phyloP scores from a whole-genome alignment of 2,797 vertebrate genomes.

The Myotis myotis region DNA sequence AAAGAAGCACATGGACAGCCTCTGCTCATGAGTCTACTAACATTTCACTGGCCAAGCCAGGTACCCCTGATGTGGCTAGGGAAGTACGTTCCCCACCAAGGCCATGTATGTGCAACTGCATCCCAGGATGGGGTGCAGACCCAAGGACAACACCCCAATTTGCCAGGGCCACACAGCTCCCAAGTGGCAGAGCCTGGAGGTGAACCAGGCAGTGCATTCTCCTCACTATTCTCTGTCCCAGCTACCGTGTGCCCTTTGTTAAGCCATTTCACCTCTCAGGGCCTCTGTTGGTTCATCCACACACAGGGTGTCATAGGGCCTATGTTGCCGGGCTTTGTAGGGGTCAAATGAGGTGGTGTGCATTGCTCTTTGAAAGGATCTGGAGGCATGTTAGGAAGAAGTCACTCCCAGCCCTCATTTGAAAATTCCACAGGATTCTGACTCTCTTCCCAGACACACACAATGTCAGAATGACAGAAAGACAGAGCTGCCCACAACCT shows the following conservation, averaged over 20 bases:
- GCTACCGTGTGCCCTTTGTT: neutral
- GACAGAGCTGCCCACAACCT: neutral
- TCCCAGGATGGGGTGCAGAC: neutral
- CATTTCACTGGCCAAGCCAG: neutral
- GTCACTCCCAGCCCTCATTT: neutral
- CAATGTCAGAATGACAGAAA: neutral
- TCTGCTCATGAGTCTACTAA: neutral
- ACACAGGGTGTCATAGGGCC: neutral
- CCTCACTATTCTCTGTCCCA: neutral
- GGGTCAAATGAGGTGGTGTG: neutral
- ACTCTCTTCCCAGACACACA: neutral
- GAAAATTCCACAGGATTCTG: neutral
- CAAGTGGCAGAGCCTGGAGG: neutral
- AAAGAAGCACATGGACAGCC: neutral
- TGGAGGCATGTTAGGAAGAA: neutral
- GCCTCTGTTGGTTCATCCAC: neutral
- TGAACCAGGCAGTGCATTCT: too few relatives aligned
- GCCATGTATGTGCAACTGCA: rapidly evolving
- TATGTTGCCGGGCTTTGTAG: neutral
- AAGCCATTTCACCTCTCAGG: neutral
- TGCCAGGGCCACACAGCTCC: neutral
- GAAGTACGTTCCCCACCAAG: neutral
- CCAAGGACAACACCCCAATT: neutral
- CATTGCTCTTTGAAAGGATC: neutral
- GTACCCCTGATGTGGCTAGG: too few relatives aligned